Conservation (phyloP, 2,888 invertebrate genomes). For the Oconnorella tubifera region DNA sequence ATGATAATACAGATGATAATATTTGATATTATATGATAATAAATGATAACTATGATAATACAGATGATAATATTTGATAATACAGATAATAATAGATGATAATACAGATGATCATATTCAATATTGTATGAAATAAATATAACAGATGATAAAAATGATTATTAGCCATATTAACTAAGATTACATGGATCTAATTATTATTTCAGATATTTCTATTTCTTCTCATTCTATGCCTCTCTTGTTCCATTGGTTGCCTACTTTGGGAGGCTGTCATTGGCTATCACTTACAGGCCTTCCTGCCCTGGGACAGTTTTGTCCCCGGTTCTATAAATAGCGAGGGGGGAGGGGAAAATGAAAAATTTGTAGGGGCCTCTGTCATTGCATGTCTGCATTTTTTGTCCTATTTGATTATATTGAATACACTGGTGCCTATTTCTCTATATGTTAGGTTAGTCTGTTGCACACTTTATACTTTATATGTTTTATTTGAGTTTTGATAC, state of each 20-base stretch:
- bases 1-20: too few species aligned
- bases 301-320: slow-evolving; percentile 90
- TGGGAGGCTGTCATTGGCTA: slow-evolving; percentile 88
- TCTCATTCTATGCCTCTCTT: slow-evolving; percentile 93
- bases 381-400: slow-evolving; percentile 97
- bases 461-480: too few species aligned
- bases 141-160: too few species aligned
- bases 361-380: slow-evolving; percentile 67
- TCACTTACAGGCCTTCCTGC: slow-evolving; percentile 65
- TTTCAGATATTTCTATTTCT: slow-evolving; percentile 95
- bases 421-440: slow-evolving; percentile 37
- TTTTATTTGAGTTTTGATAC: too few species aligned
- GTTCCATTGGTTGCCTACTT: slow-evolving; percentile 93
- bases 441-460: slow-evolving; percentile 35
- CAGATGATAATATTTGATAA: too few species aligned
- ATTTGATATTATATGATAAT: too few species aligned
- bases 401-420: slow-evolving; percentile 94
- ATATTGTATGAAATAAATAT: too few species aligned
- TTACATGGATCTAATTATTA: too few species aligned
- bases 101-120: too few species aligned
- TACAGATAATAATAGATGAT: too few species aligned
- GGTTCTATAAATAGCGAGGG: slow-evolving; percentile 41
- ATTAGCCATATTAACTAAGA: too few species aligned
- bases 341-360: slow-evolving; percentile 1
- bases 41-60: too few species aligned